phyloP scores from a whole-genome alignment of 2,888 invertebrate species.

The Hofmannophila pseudospretella region DNA sequence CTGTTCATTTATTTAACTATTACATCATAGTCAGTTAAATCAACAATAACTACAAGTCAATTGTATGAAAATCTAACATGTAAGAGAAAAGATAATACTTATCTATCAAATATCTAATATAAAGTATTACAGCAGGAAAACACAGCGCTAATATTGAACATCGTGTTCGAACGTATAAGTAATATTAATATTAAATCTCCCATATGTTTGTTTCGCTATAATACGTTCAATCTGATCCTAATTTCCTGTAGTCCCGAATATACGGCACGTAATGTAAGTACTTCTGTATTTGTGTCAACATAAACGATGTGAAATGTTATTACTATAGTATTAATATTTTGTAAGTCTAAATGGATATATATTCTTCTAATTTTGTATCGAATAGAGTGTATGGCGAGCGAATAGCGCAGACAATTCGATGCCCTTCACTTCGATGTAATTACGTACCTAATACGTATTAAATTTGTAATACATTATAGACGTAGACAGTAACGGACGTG shows the following conservation, averaged over 20 bases:
- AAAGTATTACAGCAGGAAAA: conserved; percentile 2
- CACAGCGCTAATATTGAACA: conserved; percentile 5
- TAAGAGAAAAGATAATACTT: conserved; percentile 17
- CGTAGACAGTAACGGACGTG: conserved; percentile 63
- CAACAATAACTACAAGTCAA: conserved; percentile 58
- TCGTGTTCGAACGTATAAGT: conserved; percentile 1
- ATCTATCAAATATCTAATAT: conserved; percentile 7
- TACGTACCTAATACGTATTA: conserved; percentile 53
- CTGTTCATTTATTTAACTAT: conserved; percentile 7
- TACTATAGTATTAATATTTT: conserved; percentile 66
- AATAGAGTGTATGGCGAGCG: conserved; percentile 16
- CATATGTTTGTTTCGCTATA: conserved; percentile 15
- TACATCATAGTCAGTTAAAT: conserved; percentile 17
- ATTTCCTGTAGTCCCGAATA: conserved; percentile 32
- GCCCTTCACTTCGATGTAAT: conserved; percentile 28
- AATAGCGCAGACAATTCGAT: conserved; percentile 9
- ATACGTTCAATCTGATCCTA: conserved; percentile 15
- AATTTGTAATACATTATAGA: conserved; percentile 47
- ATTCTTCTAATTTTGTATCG: conserved; percentile 78
- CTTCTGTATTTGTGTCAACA: conserved; percentile 64
- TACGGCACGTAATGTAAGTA: conserved; percentile 49
- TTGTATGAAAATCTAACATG: conserved; percentile 41
- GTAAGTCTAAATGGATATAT: conserved; percentile 75
- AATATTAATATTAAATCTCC: background rate
- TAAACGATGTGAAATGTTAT: conserved; percentile 49